A percentile compares a stretch with the other conserved stretches of the same genome.
Conservation (phyloP, 2,888 invertebrate species). For the Lamellibrachia satsuma region DNA sequence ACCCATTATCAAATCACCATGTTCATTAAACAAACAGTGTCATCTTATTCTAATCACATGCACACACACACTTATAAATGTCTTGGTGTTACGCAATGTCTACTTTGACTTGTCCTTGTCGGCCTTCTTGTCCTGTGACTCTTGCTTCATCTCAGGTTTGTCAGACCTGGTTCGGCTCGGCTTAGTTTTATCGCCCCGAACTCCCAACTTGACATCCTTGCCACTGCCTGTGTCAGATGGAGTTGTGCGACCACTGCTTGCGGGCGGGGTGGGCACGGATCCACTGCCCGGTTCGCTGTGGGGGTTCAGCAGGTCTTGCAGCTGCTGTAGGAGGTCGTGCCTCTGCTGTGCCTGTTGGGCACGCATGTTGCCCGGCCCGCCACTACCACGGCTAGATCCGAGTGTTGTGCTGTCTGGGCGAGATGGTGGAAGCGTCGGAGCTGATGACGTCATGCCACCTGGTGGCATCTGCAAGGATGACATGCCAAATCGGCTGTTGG, state of each 20-base stretch:
- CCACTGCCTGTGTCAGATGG: neutral
- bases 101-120: slow-evolving; percentile 5
- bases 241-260: neutral
- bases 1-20: neutral
- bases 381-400: neutral
- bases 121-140: neutral
- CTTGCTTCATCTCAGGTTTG: neutral
- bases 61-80: neutral
- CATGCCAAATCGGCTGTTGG: slow-evolving; percentile 24
- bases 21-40: neutral
- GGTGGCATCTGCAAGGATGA: neutral
- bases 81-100: neutral
- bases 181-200: neutral
- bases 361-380: slow-evolving; percentile 32
- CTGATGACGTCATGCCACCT: slow-evolving; percentile 19
- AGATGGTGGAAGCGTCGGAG: slow-evolving; percentile 13
- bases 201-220: neutral
- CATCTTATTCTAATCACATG: neutral
- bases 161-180: neutral
- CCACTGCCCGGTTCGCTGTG: slow-evolving; percentile 27
- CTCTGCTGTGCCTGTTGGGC: slow-evolving; percentile 57
- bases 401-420: neutral
- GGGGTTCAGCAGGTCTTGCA: slow-evolving; percentile 58
- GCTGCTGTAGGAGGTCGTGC: slow-evolving; percentile 56
- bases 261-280: neutral